Conservation (phyloP, 2,113 vertebrate species). For the Nicator chloris region DNA sequence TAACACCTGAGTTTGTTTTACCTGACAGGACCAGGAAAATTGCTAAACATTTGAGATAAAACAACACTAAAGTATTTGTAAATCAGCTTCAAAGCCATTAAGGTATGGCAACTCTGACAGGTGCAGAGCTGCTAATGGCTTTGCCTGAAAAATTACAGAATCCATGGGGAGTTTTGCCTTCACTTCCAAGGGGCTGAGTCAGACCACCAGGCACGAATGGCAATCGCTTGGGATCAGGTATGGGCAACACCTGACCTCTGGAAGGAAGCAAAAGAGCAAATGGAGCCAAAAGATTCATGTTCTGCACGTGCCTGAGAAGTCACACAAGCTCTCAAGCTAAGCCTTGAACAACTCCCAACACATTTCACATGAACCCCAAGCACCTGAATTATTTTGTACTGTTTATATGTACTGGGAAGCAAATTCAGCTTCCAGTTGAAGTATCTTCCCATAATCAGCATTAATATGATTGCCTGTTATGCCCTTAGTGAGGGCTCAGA, state of each 20-base stretch:
- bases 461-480: not conserved
- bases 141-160: not conserved
- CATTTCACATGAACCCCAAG: not conserved
- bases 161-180: not conserved
- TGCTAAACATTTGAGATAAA: not conserved
- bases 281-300: not conserved
- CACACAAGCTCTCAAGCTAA: not conserved
- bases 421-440: not conserved
- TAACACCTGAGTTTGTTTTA: not conserved
- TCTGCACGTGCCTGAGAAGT: not conserved
- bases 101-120: not conserved
- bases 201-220: not conserved
- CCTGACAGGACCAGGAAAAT: not conserved
- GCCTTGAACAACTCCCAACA: not conserved
- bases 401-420: not conserved
- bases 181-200: not conserved
- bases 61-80: not conserved
- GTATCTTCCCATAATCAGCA: not conserved
- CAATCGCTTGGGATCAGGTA: accelerated
- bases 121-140: not conserved
- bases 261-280: not conserved
- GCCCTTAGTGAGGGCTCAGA: not conserved
- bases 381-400: not conserved
- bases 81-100: not conserved
- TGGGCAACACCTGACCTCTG: not conserved